A percentile compares a stretch with the other conserved stretches of the same genome.
Evolutionary conservation across 1,140 invertebrate species (phyloP).

Genomic region (Bombus consobrinus): DNA sequence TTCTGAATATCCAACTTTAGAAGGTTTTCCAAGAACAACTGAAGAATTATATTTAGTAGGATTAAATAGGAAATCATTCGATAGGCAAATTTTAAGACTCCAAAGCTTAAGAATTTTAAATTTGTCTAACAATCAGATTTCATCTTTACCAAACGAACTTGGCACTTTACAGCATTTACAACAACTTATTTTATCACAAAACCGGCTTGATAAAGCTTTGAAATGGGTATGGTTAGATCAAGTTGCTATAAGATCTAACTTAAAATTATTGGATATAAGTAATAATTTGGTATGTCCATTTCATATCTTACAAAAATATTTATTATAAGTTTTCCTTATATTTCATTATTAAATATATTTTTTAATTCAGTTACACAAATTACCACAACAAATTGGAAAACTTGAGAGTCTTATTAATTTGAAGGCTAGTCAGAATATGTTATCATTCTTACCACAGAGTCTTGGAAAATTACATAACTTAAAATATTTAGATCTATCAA

Average conservation of each 20-base stretch:
- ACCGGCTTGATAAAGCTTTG: slow-evolving; percentile 85
- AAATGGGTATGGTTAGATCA: slow-evolving; percentile 88
- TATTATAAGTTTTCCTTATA: neutral
- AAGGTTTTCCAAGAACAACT: slow-evolving; percentile 87
- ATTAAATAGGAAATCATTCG: slow-evolving; percentile 85
- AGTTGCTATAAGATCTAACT: slow-evolving; percentile 80
- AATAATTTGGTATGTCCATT: slow-evolving; percentile 84
- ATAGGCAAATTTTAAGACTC: slow-evolving; percentile 86
- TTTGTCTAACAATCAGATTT: slow-evolving; percentile 90
- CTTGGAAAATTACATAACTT: slow-evolving; percentile 77
- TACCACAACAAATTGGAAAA: slow-evolving; percentile 86
- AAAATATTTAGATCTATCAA: slow-evolving; percentile 82
- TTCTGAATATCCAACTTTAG: slow-evolving; percentile 86
- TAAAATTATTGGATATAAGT: slow-evolving; percentile 86
- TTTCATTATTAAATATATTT: slow-evolving; percentile 36
- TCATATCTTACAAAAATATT: neutral
- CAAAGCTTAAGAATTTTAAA: slow-evolving; percentile 87
- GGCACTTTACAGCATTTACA: slow-evolving; percentile 86
- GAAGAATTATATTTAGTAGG: slow-evolving; percentile 84
- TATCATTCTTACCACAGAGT: slow-evolving; percentile 79
- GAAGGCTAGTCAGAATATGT: slow-evolving; percentile 83
- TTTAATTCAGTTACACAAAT: slow-evolving; percentile 66
- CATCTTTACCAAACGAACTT: slow-evolving; percentile 88
- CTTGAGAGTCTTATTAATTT: slow-evolving; percentile 84
- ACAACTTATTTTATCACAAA: slow-evolving; percentile 88